Base-by-base conservation (phyloP, 1,140 invertebrate genomes). In the Acyrthosiphon pisum region DNA sequence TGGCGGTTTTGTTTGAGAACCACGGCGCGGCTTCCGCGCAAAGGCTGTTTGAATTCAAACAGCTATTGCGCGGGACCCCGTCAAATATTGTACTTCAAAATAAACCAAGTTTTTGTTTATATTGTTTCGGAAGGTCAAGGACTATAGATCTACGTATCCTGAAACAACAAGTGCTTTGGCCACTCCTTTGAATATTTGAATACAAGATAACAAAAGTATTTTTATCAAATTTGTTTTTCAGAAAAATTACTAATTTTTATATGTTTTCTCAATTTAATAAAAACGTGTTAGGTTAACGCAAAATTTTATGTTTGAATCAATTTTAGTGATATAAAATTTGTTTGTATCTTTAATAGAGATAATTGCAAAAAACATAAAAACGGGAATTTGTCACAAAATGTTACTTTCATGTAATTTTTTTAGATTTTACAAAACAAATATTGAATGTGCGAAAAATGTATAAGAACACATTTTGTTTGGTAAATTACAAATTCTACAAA, bases 401-500 rank as follows among this genome's bases (percentile, higher is more conserved):
- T 87, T 87, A 87, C 44, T 87, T 46, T 87, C 6, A 87, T 87
- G 0, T 87, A 20, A 14, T 48, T 87, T 48, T 37, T 83, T 83
- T 41, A 83, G 76, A 8, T 41, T 83, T 83, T 83, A 35, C 68
- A 48, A 87, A 46, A 87, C n/a, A n/a, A 87, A 26, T 87, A 87
- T 48, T 87, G 44, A 87, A 30, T 87, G 44, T 48, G 18, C 46
- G 14, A 87, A 48, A 87, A 48, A 87, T 87, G 1, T 87, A 87
- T n/a, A 87, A 48, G 9, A 87, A n/a, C 2, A 87, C 84, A n/a
- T n/a, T 87, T 46, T 83, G 11, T 87, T 87, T 87, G n/a, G 84
- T 87, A 87, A 87, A n/a, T n/a, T 30, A 87, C 26, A 87, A 87
- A 48, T 48, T 87, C 0, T 87, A 87, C 8, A 87, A 87, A 87